Percentiles rank a stretch among this genome's conserved stretches.
phyloP scores from a whole-genome alignment of 53 echinoderm and acorn worm species.

The Mesocentrotus franciscanus region DNA sequence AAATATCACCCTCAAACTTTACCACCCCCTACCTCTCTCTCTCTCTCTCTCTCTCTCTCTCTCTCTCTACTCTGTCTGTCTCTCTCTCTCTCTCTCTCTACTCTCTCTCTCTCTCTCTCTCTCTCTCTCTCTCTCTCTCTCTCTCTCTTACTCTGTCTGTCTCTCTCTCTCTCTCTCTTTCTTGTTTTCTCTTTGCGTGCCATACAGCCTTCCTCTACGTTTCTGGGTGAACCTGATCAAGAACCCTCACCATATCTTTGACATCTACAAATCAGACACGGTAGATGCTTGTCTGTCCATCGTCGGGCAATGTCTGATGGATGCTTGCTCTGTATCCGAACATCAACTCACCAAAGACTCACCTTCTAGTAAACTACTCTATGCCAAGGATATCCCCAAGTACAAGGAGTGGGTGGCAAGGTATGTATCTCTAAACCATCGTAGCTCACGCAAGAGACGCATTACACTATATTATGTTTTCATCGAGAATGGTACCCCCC shows the following conservation, averaged over 20 bases:
- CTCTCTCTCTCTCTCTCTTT: not conserved
- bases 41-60: not conserved
- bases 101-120: too few relatives aligned
- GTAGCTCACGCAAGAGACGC: not conserved
- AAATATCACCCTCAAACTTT: not conserved
- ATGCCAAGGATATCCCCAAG: constrained; percentile 98
- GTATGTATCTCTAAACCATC: constrained; percentile 50
- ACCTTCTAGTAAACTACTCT: constrained; percentile 95
- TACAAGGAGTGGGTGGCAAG: constrained; percentile 94
- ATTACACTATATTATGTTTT: not conserved
- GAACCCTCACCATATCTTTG: constrained; percentile 95
- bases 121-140: too few relatives aligned
- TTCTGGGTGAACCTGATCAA: constrained; percentile 99
- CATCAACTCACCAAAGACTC: constrained; percentile 92
- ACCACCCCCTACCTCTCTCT: too few relatives aligned
- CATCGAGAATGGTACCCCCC: not conserved
- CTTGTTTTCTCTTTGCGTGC: not conserved
- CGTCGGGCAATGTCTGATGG: constrained; percentile 96
- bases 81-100: too few relatives aligned
- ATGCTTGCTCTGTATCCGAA: constrained; percentile 93
- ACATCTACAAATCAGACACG: constrained; percentile 96
- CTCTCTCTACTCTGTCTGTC: not conserved
- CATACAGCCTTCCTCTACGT: constrained; percentile 87
- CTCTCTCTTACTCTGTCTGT: not conserved
- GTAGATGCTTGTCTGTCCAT: constrained; percentile 96